Evolutionary conservation across 2,113 vertebrate species (phyloP).

Genomic region (Sinocyclocheilus grahami): DNA sequence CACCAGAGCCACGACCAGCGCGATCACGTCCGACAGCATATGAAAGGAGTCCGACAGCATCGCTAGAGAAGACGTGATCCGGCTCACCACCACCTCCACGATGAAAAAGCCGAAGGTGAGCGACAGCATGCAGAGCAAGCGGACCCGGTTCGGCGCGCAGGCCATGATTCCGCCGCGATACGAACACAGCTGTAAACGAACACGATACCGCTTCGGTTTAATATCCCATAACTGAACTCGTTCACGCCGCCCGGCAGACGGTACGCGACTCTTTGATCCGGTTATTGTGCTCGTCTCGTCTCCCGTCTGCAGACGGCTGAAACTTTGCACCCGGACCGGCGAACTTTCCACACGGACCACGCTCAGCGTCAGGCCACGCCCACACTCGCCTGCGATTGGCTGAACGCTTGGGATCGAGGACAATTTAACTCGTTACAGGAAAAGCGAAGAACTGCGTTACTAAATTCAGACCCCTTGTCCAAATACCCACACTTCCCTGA

Average conservation of each 20-base stretch:
- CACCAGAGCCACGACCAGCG: constrained; percentile 91
- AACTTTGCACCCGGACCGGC: constrained; percentile 98
- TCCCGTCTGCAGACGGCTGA: constrained; percentile 86
- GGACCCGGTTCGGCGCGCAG: constrained; percentile 82
- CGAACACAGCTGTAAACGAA: neutral
- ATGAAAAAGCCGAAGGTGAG: constrained; percentile 94
- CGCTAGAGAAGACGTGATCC: constrained; percentile 88
- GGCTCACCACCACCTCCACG: constrained; percentile 94
- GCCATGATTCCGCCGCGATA: constrained; percentile 65
- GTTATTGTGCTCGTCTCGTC: constrained; percentile 13
- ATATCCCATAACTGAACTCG: constrained; percentile 28
- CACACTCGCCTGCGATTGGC: constrained; percentile 51
- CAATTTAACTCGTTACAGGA: neutral
- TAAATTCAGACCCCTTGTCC: neutral
- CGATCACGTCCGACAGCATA: constrained; percentile 97
- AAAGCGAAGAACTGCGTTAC: neutral
- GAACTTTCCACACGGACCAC: constrained; percentile 94
- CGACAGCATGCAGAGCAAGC: constrained; percentile 91
- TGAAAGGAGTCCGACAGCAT: constrained; percentile 99
- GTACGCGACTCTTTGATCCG: neutral
- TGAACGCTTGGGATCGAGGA: neutral
- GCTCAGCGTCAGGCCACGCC: constrained; percentile 59
- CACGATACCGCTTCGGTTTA: neutral
- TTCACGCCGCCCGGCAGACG: neutral
- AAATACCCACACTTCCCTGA: too few species aligned